Base-by-base conservation (phyloP, 2,888 invertebrate genomes). In the Dorcus parallelipipedus region DNA sequence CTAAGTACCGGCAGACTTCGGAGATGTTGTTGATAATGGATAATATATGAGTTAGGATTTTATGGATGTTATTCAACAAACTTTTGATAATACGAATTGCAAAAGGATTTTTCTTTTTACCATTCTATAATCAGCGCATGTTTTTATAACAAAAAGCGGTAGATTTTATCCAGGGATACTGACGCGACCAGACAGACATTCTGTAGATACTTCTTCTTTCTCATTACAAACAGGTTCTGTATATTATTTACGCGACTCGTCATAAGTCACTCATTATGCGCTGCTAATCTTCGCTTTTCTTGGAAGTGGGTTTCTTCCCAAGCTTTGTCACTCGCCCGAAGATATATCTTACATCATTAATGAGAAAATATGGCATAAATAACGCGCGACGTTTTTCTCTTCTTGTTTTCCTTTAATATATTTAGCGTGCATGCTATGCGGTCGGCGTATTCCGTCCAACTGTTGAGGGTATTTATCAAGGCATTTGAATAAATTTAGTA, bases 301-400 rank as follows among this genome's bases (percentile, higher is more conserved):
- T 61, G 58, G 59, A 52, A 58, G 59, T 48, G 62, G 58, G 58
- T 58, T 62, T 63, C 65, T 62, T 64, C 64, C 65, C 64, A 63
- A 65, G 68, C 67, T 68, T 66, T 67, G 68, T 68, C 67, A 68
- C 65, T 60, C 61, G 66, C 67, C 66, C 61, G 61, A 43, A 49
- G 59, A 65, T 66, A 66, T 67, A 67, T 67, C 67, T 68, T 64
- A 65, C 64, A 65, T 66, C 66, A 67, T 66, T 68, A 68, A 67
- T 64, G 66, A 68, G 66, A 68, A 68, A 68, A 67, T 68, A 66
- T 66, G 64, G 65, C 62, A 68, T 67, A 68, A 67, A 68, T 67
- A 67, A 65, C 63, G 39, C 26, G 6, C 55, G 49, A 49, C 56
- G 56, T 59, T 59, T 59, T 59, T 59, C 55, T 52, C 33, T 51